These are phyloP conservation scores for Morpho helenor DNA, from an alignment of 2,888 invertebrate genomes.

Conservation along the genomic window DNA sequence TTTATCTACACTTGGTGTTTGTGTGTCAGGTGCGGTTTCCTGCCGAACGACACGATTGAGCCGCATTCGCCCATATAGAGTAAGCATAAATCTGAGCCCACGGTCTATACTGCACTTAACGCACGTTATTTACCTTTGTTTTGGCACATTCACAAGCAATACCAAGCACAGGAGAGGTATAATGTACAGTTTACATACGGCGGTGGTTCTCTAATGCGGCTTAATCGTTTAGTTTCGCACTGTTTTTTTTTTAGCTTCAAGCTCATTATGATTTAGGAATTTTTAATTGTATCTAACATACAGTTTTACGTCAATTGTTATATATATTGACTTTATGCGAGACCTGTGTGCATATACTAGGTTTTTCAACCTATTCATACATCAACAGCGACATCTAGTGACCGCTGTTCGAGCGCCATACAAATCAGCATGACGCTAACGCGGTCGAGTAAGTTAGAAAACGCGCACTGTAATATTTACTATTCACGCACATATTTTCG, in stretches of 20 bases:
- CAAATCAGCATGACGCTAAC: too few species aligned
- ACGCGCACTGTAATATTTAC: too few species aligned
- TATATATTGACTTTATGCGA: too few species aligned
- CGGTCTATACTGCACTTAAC: constrained; percentile 14
- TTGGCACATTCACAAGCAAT: constrained; percentile 20
- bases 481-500: too few species aligned
- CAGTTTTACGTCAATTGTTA: too few species aligned
- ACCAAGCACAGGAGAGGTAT: constrained; percentile 11
- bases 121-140: constrained; percentile 5
- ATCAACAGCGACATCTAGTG: too few species aligned
- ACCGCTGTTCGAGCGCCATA: too few species aligned
- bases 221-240: constrained; percentile 34
- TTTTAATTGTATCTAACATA: too few species aligned
- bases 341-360: too few species aligned
- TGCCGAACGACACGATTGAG: constrained; percentile 74
- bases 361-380: too few species aligned
- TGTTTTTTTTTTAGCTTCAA: not conserved
- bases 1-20: constrained; percentile 42
- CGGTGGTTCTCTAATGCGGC: constrained; percentile 32
- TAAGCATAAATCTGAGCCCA: constrained; percentile 51
- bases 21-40: constrained; percentile 75
- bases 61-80: constrained; percentile 75
- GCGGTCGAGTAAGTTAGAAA: too few species aligned
- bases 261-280: too few species aligned
- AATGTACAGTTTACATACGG: constrained; percentile 1